phyloP scores from a whole-genome alignment of 2,888 invertebrate species.

The Leistus spinibarbis region DNA sequence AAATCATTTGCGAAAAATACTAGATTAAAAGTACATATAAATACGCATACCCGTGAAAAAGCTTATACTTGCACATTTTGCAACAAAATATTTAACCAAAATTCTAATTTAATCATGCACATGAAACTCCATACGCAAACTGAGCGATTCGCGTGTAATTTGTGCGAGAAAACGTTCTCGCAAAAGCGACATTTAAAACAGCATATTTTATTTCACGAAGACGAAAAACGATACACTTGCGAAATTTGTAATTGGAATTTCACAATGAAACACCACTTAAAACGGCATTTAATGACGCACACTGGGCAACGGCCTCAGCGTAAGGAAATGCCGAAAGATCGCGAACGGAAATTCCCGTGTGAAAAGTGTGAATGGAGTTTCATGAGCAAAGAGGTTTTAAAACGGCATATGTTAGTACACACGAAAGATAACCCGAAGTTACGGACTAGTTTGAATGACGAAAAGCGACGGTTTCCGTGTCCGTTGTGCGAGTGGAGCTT shows the following conservation, averaged over 20 bases:
- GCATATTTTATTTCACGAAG: constrained; percentile 30
- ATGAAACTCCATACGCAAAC: constrained; percentile 28
- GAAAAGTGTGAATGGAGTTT: constrained; percentile 55
- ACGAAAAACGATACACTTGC: constrained; percentile 58
- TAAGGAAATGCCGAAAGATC: constrained; percentile 46
- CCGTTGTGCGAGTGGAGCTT: constrained; percentile 25
- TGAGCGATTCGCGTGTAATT: constrained; percentile 22
- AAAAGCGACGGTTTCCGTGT: constrained; percentile 21
- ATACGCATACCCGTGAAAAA: constrained; percentile 30
- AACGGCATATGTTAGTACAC: constrained; percentile 54
- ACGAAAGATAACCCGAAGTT: constrained; percentile 54
- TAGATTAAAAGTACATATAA: constrained; percentile 26
- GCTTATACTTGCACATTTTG: constrained; percentile 22
- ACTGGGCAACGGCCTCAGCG: constrained; percentile 44
- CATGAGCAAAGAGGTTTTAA: constrained; percentile 52
- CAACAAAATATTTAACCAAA: constrained; percentile 29
- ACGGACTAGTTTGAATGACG: constrained; percentile 20
- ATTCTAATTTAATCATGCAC: constrained; percentile 26
- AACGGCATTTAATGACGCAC: constrained; percentile 57
- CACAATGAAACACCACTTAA: constrained; percentile 63
- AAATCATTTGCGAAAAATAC: constrained; percentile 32
- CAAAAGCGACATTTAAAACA: constrained; percentile 26
- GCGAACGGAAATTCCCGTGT: constrained; percentile 45
- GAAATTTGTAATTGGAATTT: constrained; percentile 57
- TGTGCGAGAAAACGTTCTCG: constrained; percentile 28